phyloP scores from a whole-genome alignment of 64 coral and sea anemone genomes.

The Cladopsammia gracilis region DNA sequence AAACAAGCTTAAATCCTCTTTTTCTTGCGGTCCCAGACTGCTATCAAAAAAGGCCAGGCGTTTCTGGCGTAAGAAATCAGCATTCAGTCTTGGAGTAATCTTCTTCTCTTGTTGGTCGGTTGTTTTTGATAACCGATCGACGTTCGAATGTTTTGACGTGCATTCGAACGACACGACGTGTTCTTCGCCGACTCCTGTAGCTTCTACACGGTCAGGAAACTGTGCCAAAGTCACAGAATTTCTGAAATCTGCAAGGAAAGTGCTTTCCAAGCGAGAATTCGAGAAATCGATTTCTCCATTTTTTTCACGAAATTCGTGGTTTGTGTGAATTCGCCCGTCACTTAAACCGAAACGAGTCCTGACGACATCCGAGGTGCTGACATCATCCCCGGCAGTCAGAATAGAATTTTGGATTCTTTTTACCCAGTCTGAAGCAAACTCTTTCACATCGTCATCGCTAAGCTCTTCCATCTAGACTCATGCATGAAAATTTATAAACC shows the following conservation, averaged over 20 bases:
- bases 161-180: background rate
- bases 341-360: slow-evolving; percentile 27
- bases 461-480: slow-evolving; percentile 58
- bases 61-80: slow-evolving; percentile 62
- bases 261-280: slow-evolving; percentile 14
- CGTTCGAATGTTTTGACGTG: background rate
- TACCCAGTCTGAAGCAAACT: slow-evolving; percentile 50
- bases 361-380: slow-evolving; percentile 36
- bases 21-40: background rate
- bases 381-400: slow-evolving; percentile 29
- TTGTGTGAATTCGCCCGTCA: slow-evolving; percentile 17
- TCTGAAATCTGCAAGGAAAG: background rate
- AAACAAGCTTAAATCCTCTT: background rate
- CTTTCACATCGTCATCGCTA: slow-evolving; percentile 64
- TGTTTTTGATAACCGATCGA: background rate
- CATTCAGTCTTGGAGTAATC: slow-evolving; percentile 45
- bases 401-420: slow-evolving; percentile 66
- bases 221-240: background rate
- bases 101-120: background rate
- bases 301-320: slow-evolving; percentile 10
- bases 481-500: background rate
- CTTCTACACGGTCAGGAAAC: background rate
- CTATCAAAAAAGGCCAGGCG: slow-evolving; percentile 64
- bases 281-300: slow-evolving; percentile 37
- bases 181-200: background rate